These are phyloP conservation scores for Agrilus biguttatus DNA, from an alignment of 2,888 invertebrate genomes.

Conservation along the genomic window DNA sequence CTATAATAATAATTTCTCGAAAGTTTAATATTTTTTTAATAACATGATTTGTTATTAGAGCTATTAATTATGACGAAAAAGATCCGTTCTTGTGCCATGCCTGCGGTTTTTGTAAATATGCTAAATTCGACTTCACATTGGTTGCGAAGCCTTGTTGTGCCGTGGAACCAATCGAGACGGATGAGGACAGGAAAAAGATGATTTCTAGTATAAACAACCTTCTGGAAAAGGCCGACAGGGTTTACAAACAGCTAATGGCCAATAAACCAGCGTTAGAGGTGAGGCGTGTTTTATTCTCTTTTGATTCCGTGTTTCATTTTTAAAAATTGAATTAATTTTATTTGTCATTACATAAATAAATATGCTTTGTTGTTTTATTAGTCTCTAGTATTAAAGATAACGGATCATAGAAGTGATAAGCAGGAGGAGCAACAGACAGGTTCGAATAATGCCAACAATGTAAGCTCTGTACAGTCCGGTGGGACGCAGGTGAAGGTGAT, in stretches of 20 bases:
- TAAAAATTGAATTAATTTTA: not conserved
- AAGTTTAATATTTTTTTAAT: not conserved
- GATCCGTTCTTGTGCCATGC: slow-evolving; percentile 98
- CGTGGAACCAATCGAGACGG: slow-evolving; percentile 93
- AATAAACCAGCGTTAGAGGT: slow-evolving; percentile 84
- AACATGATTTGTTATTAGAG: slow-evolving; percentile 36
- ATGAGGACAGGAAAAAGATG: slow-evolving; percentile 92
- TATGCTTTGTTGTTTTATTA: slow-evolving; percentile 17
- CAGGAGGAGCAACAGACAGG: slow-evolving; percentile 34
- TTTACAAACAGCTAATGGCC: slow-evolving; percentile 79
- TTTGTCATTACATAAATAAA: not conserved
- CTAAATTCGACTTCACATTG: slow-evolving; percentile 92
- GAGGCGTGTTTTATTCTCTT: not conserved
- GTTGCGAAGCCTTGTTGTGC: slow-evolving; percentile 87
- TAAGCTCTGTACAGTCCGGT: slow-evolving; percentile 13
- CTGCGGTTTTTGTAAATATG: slow-evolving; percentile 98
- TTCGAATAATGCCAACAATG: slow-evolving; percentile 12
- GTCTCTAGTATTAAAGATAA: slow-evolving; percentile 70
- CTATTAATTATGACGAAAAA: slow-evolving; percentile 97
- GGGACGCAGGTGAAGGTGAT: slow-evolving; percentile 37
- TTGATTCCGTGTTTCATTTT: not conserved
- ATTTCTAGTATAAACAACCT: slow-evolving; percentile 80
- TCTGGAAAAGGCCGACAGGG: slow-evolving; percentile 86
- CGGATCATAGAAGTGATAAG: slow-evolving; percentile 69
- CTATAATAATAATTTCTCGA: not conserved